Evolutionary conservation across 2,113 vertebrate genomes (phyloP).

Genomic region (Chrysemys picta): DNA sequence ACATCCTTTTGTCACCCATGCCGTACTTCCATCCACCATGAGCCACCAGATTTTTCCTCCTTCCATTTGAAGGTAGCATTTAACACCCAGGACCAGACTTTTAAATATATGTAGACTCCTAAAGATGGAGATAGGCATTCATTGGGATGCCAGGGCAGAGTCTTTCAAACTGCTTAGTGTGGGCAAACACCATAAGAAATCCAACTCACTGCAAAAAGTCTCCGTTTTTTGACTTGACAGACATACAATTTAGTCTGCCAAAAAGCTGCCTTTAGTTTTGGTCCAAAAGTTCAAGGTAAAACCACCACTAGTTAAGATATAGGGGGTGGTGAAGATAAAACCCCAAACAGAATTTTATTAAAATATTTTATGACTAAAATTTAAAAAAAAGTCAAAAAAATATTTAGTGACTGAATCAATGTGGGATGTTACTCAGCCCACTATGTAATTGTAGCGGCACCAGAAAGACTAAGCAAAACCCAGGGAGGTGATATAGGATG

Average conservation of each 20-base stretch:
- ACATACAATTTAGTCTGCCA: background rate
- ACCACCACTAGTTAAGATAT: background rate
- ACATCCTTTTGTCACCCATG: background rate
- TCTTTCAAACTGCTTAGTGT: constrained; percentile 3
- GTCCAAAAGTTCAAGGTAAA: background rate
- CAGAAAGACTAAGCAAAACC: background rate
- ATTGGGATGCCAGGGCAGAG: background rate
- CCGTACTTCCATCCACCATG: background rate
- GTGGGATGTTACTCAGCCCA: background rate
- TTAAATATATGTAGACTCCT: background rate
- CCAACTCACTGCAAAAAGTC: background rate
- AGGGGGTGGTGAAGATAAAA: background rate
- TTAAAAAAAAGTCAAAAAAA: background rate
- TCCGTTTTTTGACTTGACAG: background rate
- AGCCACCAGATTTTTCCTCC: background rate
- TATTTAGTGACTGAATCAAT: background rate
- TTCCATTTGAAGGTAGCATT: background rate
- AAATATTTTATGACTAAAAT: background rate
- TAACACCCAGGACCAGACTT: background rate
- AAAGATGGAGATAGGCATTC: background rate
- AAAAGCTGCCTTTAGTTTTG: background rate
- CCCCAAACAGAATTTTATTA: background rate
- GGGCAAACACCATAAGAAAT: background rate
- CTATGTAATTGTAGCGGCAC: background rate
- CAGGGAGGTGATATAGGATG: background rate